Conservation (phyloP, 2,888 invertebrate species). For the Nemapogon koenigi region DNA sequence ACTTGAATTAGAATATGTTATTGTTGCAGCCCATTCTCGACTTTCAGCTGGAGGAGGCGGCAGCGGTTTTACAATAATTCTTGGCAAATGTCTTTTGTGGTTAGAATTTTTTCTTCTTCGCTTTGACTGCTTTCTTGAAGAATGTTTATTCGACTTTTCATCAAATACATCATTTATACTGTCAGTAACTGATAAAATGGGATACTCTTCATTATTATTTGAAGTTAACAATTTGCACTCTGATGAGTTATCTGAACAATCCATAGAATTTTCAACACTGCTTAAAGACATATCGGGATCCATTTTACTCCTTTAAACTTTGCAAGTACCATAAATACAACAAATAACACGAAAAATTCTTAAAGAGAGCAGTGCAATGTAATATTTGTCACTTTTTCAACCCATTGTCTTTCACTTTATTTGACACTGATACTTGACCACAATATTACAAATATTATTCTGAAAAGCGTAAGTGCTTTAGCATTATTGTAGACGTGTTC, state of each 20-base stretch:
- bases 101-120: slow-evolving; percentile 80
- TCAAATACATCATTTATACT: slow-evolving; percentile 34
- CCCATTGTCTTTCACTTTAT: slow-evolving; percentile 40
- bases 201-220: slow-evolving; percentile 48
- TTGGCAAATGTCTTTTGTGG: slow-evolving; percentile 69
- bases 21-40: slow-evolving; percentile 48
- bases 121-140: slow-evolving; percentile 74
- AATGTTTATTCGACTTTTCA: slow-evolving; percentile 76
- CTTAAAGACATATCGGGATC: slow-evolving; percentile 44
- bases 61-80: slow-evolving; percentile 83
- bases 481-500: too few species aligned
- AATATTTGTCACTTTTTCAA: slow-evolving; percentile 55
- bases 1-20: slow-evolving; percentile 38
- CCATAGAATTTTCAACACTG: too few species aligned
- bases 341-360: slow-evolving; percentile 21
- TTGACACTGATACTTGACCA: not conserved
- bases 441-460: not conserved
- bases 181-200: slow-evolving; percentile 52
- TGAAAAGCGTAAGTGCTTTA: not conserved
- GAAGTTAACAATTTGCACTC: slow-evolving; percentile 44
- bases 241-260: slow-evolving; percentile 40
- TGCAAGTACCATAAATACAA: not conserved
- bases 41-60: slow-evolving; percentile 67
- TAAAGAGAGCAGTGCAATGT: slow-evolving; percentile 44
- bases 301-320: slow-evolving; percentile 30